Evolutionary conservation across 2,113 vertebrate genomes (phyloP).

Genomic region (Syngnathus scovelli): DNA sequence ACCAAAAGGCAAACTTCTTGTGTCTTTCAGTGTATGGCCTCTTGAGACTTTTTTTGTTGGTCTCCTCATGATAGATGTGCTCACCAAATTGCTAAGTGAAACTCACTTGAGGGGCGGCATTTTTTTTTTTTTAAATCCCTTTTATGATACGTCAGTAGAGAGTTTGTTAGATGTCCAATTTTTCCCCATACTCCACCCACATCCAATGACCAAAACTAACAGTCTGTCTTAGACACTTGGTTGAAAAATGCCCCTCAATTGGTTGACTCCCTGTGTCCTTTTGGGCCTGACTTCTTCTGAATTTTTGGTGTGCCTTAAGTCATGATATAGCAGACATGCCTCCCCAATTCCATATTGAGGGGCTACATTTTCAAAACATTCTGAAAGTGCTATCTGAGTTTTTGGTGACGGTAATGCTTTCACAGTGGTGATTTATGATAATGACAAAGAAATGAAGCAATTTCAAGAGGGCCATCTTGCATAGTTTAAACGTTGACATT

Average conservation of each 20-base stretch:
- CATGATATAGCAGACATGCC: neutral
- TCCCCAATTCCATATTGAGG: neutral
- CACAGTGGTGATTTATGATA: neutral
- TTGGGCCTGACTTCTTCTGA: neutral
- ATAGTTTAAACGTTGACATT: slow-evolving; percentile 1
- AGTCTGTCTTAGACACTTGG: no score
- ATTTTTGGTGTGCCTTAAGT: neutral
- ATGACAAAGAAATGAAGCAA: neutral
- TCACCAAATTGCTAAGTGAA: no score
- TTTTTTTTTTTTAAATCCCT: no score
- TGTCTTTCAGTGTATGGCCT: no score
- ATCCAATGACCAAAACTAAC: neutral
- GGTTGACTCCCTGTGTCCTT: neutral
- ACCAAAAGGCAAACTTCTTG: no score
- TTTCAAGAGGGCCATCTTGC: slow-evolving; percentile 9
- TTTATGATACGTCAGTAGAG: no score
- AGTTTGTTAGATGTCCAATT: neutral
- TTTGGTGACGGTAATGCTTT: neutral
- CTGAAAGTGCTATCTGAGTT: neutral
- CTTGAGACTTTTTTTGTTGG: no score
- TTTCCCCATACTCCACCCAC: neutral
- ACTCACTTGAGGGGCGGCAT: no score
- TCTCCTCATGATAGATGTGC: no score
- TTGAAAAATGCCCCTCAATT: neutral
- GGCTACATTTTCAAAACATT: neutral